Base-by-base conservation (phyloP, 2,797 vertebrate species). In the Oreochromis grahami region DNA sequence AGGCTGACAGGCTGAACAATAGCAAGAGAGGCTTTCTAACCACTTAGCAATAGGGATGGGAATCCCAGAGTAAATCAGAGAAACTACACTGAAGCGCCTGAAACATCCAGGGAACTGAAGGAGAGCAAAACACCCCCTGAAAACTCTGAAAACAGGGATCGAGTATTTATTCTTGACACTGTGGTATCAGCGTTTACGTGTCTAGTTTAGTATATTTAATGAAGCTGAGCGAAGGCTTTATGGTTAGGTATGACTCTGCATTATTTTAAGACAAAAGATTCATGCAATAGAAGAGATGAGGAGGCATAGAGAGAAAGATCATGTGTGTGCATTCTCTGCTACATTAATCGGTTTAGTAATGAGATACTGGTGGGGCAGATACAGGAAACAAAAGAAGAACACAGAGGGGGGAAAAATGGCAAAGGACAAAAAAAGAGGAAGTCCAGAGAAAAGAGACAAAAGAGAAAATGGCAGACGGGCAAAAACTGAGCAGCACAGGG, bases 261-360 rank as follows among this genome's bases (percentile, higher is more conserved):
- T 29, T 14, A 36, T 1, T 32, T 29, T 52, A 43, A 65, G 24
- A 74, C 8, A 70, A 51, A 76, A 2, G 1, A 63, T 17, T 15
- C 0, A 70, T 38, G 19, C 13, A 63, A 12, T 0, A 6, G 34
- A 78, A 24, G 14, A 76, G 14, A 68, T 3, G 19, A 1, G 21
- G 2, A 77, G 38, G 4, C 12, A 17, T 1, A 11, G 34, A 56
- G 24, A 26, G 72, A 81, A 72, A 82, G 38, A 76, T 77, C 78
- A 80, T n/a, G 79, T 76, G 53, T 43, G 55, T 34, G 78, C 13
- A 55, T 85, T 81, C 56, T 87, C 68, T 86, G 70, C n/a, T 56
- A 65, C 52, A 90, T 52, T 89, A 93, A 94, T 81, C 70, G 82
- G 88, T 93, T 93, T 89, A 89, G 89, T 88, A 94, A 95, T 90